Evolutionary conservation across 2,888 invertebrate genomes (phyloP), one percentile per base, ranked within the genome.

Genomic region (Thereva nobilitata): DNA sequence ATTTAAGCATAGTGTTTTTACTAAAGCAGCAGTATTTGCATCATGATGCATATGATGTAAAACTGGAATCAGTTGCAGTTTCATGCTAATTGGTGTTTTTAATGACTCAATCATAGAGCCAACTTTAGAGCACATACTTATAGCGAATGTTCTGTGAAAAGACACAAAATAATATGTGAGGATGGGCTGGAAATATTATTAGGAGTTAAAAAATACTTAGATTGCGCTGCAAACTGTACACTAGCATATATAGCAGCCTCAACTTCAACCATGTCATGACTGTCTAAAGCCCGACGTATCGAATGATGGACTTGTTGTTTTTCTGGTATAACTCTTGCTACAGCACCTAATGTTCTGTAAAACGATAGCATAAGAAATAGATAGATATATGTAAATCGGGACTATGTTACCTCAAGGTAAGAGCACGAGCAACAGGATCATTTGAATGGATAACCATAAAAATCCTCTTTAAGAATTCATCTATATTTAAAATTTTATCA

Each of bases 231-330:
- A 86, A 97, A 97, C 82, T 92, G 91, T 66, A 91, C 90, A 53
- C 97, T 94, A 40, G 97, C 97, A 84, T 91, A 93, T 71, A 97
- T 95, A 8, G 97, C 96, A 53, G 97, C 97, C 79, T 95, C 92
- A 40, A 97, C 94, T 82, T 98, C 98, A 0, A 95, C 94, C 71
- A 92, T 89, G 78, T 98, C 95, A 80, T 95, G 93, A 50, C 97
- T 97, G 79, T 97, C 96, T 9, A 97, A 82, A 34, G 94, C 93
- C 72, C 92, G 86, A 41, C 96, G 83, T 64, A 98, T 95, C 68
- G 94, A 93, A 76, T 97, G 97, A 79, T 98, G 97, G 0, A 97
- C 94, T 81, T 94, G 93, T 76, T 95, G 94, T 71, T 93, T 85
- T 82, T 97, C 96, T 0, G 95, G 92, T 72, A 97, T 95, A 38